phyloP scores from a whole-genome alignment of 2,113 vertebrate genomes.

The Merops nubicus region DNA sequence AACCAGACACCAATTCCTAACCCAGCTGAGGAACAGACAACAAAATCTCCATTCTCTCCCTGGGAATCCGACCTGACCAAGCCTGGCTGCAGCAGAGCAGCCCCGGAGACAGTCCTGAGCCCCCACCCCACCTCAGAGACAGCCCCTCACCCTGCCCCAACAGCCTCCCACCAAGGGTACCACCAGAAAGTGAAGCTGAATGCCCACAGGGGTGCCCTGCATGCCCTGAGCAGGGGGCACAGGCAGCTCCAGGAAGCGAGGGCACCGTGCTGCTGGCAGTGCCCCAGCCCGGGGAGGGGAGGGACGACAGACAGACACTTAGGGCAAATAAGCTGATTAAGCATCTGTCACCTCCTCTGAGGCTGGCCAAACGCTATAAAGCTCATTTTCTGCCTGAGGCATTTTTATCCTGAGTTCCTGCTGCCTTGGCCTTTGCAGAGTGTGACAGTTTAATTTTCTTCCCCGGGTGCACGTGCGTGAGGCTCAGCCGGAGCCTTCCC shows the following conservation, averaged over 20 bases:
- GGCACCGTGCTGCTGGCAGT: not conserved
- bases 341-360: conserved; percentile 17
- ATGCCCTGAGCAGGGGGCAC: rapidly evolving
- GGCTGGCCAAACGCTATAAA: conserved; percentile 4
- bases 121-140: not conserved
- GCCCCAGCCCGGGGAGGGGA: not conserved
- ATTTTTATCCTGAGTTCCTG: conserved; percentile 12
- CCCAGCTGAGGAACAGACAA: not conserved
- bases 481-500: not conserved
- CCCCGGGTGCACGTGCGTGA: rapidly evolving
- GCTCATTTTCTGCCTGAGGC: conserved; percentile 47
- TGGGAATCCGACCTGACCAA: rapidly evolving
- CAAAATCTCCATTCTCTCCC: not conserved
- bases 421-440: not conserved
- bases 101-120: rapidly evolving
- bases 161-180: rapidly evolving
- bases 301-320: not conserved
- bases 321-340: conserved; percentile 30
- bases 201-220: rapidly evolving
- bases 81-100: not conserved
- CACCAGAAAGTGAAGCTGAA: rapidly evolving
- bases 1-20: not conserved
- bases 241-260: rapidly evolving
- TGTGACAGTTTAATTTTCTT: not conserved
- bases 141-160: not conserved